phyloP scores from a whole-genome alignment of 2,888 invertebrate species.

The Diaperis boleti region DNA sequence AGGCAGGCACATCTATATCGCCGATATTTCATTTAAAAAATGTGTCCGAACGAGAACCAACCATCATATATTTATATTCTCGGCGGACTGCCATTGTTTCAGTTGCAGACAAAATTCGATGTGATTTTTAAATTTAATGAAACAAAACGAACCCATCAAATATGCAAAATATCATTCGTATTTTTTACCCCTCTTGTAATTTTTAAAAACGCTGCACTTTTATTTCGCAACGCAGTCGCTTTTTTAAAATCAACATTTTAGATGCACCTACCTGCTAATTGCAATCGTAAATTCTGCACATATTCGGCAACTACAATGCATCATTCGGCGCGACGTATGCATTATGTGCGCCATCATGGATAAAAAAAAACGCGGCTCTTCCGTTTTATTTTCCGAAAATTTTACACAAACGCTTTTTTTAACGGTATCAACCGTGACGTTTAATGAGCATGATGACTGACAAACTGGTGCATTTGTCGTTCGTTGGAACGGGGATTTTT shows the following conservation, averaged over 20 bases:
- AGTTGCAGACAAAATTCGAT: conserved; percentile 65
- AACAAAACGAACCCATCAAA: conserved; percentile 64
- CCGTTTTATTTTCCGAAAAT: conserved; percentile 24
- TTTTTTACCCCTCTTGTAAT: conserved; percentile 58
- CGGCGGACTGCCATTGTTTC: conserved; percentile 65
- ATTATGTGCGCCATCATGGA: conserved; percentile 30
- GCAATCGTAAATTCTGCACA: conserved; percentile 57
- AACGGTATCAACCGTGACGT: background rate
- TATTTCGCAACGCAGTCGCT: conserved; percentile 47
- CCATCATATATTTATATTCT: conserved; percentile 68
- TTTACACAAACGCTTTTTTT: conserved; percentile 18
- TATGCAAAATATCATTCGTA: conserved; percentile 65
- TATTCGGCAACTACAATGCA: conserved; percentile 42
- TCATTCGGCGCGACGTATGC: conserved; percentile 31
- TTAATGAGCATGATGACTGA: too few species aligned
- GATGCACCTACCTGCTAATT: conserved; percentile 54
- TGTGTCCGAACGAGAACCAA: conserved; percentile 65
- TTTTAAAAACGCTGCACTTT: conserved; percentile 57
- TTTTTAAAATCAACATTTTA: conserved; percentile 58
- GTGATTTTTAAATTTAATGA: conserved; percentile 67
- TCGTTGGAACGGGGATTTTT: too few species aligned
- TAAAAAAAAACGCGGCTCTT: conserved; percentile 25
- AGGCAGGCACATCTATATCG: conserved; percentile 65
- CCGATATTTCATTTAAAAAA: conserved; percentile 68
- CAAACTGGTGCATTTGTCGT: too few species aligned